Conservation (phyloP, 2,113 vertebrate genomes). For the Melanerpes aurifrons region DNA sequence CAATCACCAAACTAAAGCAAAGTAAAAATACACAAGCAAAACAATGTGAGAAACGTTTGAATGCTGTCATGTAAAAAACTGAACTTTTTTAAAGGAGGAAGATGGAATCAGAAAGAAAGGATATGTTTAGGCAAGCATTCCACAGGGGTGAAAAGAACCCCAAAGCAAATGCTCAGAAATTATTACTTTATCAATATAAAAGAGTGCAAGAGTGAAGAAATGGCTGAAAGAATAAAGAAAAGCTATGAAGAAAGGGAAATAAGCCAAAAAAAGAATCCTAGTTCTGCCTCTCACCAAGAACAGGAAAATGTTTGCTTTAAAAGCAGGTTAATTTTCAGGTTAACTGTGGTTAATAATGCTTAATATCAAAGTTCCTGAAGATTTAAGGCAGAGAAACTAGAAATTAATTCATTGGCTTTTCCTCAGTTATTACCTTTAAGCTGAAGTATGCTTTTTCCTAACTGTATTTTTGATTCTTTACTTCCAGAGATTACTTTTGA, state of each 20-base stretch:
- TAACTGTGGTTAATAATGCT: not conserved
- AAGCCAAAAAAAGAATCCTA: not conserved
- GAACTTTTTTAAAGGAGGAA: not conserved
- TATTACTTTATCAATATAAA: not conserved
- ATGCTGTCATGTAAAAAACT: not conserved
- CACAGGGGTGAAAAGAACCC: accelerated
- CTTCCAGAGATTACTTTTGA: not conserved
- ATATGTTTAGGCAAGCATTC: not conserved
- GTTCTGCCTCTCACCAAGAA: not conserved
- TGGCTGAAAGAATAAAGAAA: not conserved
- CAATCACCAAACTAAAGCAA: not conserved
- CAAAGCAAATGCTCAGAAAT: not conserved
- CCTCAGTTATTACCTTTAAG: not conserved
- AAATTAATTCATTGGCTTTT: not conserved
- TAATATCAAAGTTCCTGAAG: not conserved
- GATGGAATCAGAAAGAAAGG: not conserved
- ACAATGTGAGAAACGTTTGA: not conserved
- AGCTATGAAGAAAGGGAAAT: not conserved
- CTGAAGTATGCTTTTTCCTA: not conserved
- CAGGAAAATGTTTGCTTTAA: not conserved
- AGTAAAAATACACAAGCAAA: not conserved
- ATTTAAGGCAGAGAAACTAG: not conserved
- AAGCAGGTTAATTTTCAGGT: not conserved
- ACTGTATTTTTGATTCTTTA: not conserved
- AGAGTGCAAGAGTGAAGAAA: not conserved